Evolutionary conservation across 2,888 invertebrate species (phyloP).

Genomic region (Calliphora vomitoria): DNA sequence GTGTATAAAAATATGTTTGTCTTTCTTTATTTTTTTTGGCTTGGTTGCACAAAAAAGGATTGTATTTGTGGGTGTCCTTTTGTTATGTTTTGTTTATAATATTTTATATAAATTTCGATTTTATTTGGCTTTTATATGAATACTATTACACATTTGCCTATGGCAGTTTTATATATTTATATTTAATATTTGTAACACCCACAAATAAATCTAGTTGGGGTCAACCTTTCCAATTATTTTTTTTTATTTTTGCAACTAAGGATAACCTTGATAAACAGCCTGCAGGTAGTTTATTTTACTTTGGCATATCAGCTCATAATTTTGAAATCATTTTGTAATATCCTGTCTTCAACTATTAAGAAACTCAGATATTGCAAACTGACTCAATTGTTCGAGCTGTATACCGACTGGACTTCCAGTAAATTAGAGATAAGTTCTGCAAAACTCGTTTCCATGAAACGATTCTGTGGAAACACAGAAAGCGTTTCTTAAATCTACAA

Average conservation of each 20-base stretch:
- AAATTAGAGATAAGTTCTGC: too few species aligned
- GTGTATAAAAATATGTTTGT: neutral
- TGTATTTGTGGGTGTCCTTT: conserved; percentile 1
- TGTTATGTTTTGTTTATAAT: neutral
- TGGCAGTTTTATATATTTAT: neutral
- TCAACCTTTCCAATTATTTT: neutral
- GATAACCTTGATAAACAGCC: neutral
- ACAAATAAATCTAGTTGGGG: neutral
- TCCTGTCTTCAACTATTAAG: too few species aligned
- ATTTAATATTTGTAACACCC: neutral
- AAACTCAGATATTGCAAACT: too few species aligned
- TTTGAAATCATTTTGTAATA: too few species aligned
- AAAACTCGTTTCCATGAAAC: too few species aligned
- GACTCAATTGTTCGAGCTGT: too few species aligned
- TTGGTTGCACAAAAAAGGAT: neutral
- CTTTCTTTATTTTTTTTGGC: neutral
- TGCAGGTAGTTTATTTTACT: neutral
- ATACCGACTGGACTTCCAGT: too few species aligned
- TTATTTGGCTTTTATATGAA: neutral
- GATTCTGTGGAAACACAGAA: too few species aligned
- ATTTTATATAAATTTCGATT: neutral
- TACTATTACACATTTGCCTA: neutral
- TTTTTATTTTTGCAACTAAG: neutral
- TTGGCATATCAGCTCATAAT: too few species aligned
- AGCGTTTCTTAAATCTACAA: too few species aligned